Evolutionary conservation across 2,888 invertebrate species (phyloP).

Genomic region (Eumerus sabulonum): DNA sequence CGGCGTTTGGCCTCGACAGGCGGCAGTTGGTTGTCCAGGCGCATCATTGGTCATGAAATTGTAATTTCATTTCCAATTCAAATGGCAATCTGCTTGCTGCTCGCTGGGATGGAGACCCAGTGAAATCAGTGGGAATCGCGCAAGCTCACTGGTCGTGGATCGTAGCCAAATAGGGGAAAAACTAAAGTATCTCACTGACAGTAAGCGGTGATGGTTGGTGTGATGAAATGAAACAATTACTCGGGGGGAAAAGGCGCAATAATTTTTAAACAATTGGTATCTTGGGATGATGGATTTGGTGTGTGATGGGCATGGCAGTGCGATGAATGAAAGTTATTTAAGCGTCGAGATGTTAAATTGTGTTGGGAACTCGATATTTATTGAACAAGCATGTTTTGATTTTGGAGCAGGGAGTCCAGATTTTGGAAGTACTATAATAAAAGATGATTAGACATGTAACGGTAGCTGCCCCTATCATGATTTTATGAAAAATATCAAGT

Average conservation of each 20-base stretch:
- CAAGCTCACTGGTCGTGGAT: conserved; percentile 13
- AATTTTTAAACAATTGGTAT: neutral
- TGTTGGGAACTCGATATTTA: no score
- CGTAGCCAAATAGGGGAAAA: neutral
- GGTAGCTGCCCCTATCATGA: no score
- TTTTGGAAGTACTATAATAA: no score
- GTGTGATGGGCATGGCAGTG: no score
- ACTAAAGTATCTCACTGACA: conserved; percentile 6
- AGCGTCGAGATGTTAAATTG: no score
- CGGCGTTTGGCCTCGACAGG: conserved; percentile 7
- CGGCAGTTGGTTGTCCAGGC: conserved; percentile 21
- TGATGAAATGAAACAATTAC: conserved; percentile 21
- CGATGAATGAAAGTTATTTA: no score
- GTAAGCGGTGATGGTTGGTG: conserved; percentile 18
- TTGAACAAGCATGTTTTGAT: no score
- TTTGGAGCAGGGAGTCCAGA: no score
- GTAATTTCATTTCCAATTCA: conserved; percentile 38
- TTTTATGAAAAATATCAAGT: no score
- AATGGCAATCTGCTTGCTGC: conserved; percentile 22
- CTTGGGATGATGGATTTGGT: no score
- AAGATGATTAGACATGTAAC: no score
- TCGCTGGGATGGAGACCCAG: no score
- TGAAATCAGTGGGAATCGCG: conserved; percentile 3
- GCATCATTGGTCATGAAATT: conserved; percentile 58
- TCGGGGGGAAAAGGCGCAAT: conserved; percentile 1